phyloP scores from a whole-genome alignment of 2,888 invertebrate genomes.

The Agrochola litura region DNA sequence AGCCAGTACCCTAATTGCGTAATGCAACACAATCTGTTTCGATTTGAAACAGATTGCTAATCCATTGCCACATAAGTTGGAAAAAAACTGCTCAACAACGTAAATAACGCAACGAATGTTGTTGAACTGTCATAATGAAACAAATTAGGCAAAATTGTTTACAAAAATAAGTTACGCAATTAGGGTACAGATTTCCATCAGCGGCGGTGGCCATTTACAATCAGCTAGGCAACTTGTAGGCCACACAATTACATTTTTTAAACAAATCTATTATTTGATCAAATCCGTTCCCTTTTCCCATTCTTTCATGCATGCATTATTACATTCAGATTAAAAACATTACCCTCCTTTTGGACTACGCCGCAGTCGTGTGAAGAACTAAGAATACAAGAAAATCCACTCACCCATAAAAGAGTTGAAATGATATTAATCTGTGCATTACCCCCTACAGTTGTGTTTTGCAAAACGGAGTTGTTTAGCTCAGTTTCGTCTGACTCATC shows the following conservation, averaged over 20 bases:
- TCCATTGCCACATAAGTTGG: too few species aligned
- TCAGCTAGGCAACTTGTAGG: background rate
- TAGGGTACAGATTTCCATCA: background rate
- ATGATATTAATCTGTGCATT: conserved; percentile 25
- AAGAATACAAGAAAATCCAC: background rate
- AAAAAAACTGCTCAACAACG: too few species aligned
- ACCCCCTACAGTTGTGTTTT: conserved; percentile 36
- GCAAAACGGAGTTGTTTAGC: conserved; percentile 27
- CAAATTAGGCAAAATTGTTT: too few species aligned
- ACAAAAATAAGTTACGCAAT: too few species aligned
- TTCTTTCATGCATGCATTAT: background rate
- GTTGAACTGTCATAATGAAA: too few species aligned
- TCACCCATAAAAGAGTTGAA: conserved; percentile 15
- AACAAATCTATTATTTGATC: background rate
- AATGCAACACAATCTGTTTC: too few species aligned
- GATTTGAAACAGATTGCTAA: too few species aligned
- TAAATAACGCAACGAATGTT: too few species aligned
- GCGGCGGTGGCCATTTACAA: background rate
- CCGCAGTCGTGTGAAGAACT: background rate
- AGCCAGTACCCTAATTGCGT: too few species aligned
- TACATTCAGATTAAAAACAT: background rate
- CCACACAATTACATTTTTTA: background rate
- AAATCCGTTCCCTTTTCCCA: background rate
- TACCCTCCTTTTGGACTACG: background rate
- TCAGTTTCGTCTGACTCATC: conserved; percentile 44